Evolutionary conservation across 2,888 invertebrate species (phyloP).

Genomic region (Smittia aterrima): DNA sequence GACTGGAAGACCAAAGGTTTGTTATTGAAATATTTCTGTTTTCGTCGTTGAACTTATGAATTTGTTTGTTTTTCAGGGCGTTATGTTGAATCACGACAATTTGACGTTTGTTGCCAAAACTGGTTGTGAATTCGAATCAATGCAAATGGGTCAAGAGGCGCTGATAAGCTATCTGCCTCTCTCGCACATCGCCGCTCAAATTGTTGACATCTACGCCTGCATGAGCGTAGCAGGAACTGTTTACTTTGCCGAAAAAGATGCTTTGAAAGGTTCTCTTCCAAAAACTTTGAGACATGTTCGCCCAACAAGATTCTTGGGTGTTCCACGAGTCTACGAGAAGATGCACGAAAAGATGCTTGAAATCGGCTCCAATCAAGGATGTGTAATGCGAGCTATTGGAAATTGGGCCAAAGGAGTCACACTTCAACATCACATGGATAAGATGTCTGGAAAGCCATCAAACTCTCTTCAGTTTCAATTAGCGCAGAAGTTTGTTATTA

Average conservation of each 20-base stretch:
- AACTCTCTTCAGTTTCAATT: constrained; percentile 66
- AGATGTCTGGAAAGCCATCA: constrained; percentile 57
- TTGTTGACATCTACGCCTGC: constrained; percentile 68
- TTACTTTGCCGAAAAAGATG: constrained; percentile 78
- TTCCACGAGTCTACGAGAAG: constrained; percentile 86
- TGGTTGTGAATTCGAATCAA: constrained; percentile 15
- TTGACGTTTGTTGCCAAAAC: constrained; percentile 67
- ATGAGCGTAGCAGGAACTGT: constrained; percentile 62
- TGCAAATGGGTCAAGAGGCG: constrained; percentile 58
- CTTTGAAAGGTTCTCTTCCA: constrained; percentile 71
- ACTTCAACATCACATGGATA: constrained; percentile 64
- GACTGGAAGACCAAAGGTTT: constrained; percentile 76
- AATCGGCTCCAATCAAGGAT: constrained; percentile 64
- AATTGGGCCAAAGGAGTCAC: constrained; percentile 75
- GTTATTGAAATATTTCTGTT: constrained; percentile 58
- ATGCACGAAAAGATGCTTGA: constrained; percentile 76
- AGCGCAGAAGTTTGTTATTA: constrained; percentile 70
- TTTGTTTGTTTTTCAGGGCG: constrained; percentile 57
- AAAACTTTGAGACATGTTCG: constrained; percentile 67
- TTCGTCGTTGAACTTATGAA: constrained; percentile 60
- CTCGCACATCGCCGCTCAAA: constrained; percentile 82
- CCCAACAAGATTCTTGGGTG: constrained; percentile 76
- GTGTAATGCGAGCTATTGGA: constrained; percentile 65
- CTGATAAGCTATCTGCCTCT: constrained; percentile 75
- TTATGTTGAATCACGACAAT: constrained; percentile 91